These are phyloP conservation scores for Condylostylus longicornis DNA, from an alignment of 1,140 invertebrate species.

Conservation along the genomic window DNA sequence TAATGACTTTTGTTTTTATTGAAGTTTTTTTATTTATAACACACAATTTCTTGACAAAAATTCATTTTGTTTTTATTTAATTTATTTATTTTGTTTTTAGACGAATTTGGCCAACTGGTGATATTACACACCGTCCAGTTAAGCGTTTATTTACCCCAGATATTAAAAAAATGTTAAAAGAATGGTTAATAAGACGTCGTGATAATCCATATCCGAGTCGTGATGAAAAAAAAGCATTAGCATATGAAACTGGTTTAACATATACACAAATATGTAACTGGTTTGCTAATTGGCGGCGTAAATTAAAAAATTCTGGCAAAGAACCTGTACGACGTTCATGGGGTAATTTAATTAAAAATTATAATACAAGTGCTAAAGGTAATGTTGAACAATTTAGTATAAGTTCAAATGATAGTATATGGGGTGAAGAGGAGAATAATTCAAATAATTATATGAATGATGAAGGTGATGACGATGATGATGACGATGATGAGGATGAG, in stretches of 20 bases:
- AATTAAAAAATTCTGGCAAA: slow-evolving; percentile 51
- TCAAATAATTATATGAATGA: not conserved
- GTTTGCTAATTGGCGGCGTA: slow-evolving; percentile 61
- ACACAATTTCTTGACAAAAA: too few species aligned
- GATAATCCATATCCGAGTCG: slow-evolving; percentile 58
- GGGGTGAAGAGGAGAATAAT: slow-evolving; percentile 41
- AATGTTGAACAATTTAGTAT: slow-evolving; percentile 62
- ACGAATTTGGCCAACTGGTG: slow-evolving; percentile 25
- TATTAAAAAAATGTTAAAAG: slow-evolving; percentile 54
- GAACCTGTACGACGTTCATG: slow-evolving; percentile 48
- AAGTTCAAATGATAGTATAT: slow-evolving; percentile 55
- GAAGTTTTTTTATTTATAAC: too few species aligned
- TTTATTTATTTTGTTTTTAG: slow-evolving; percentile 7
- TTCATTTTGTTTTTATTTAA: not conserved
- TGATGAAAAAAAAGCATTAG: slow-evolving; percentile 52
- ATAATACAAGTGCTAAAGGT: slow-evolving; percentile 51
- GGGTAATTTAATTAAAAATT: slow-evolving; percentile 54
- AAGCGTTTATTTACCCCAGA: slow-evolving; percentile 57
- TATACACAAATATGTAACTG: slow-evolving; percentile 64
- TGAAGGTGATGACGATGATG: slow-evolving; percentile 8
- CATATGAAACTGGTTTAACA: slow-evolving; percentile 50
- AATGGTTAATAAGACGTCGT: slow-evolving; percentile 50
- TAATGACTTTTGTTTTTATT: too few species aligned
- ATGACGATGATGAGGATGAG: slow-evolving; percentile 1
- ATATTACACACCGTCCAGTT: slow-evolving; percentile 34